phyloP scores from a whole-genome alignment of 2,797 vertebrate genomes.

The Vipera ursinii region DNA sequence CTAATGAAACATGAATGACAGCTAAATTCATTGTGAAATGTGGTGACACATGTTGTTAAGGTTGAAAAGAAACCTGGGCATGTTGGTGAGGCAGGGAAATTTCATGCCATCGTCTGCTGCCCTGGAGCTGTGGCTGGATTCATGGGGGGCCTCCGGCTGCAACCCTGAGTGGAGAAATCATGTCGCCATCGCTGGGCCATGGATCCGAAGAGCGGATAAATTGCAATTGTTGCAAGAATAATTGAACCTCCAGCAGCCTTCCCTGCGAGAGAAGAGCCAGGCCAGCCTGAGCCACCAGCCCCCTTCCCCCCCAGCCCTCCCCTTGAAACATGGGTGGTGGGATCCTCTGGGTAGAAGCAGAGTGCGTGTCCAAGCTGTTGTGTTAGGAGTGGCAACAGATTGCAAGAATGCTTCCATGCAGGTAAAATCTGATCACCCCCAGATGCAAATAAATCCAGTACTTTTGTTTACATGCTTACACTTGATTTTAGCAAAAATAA shows the following conservation, averaged over 20 bases:
- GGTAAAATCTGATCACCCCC: neutral
- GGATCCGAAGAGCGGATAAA: neutral
- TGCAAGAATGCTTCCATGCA: neutral
- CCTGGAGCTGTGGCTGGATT: neutral
- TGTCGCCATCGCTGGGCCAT: neutral
- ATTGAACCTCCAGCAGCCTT: no score
- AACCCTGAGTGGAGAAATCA: neutral
- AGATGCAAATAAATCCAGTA: neutral
- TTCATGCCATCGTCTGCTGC: neutral
- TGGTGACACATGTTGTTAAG: neutral
- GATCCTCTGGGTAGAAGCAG: neutral
- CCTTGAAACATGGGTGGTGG: neutral
- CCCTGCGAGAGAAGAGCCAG: neutral
- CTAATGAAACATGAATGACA: conserved; percentile 53
- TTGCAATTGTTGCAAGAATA: neutral
- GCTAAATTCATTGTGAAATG: conserved; percentile 25
- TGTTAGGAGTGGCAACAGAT: neutral
- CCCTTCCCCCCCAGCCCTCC: neutral
- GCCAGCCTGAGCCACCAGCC: neutral
- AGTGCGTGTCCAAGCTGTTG: no score
- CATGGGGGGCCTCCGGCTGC: neutral
- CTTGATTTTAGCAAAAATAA: neutral
- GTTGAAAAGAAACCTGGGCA: conserved; percentile 21
- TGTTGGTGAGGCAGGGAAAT: neutral
- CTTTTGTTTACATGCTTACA: neutral